A percentile compares a stretch with the other conserved stretches of the same genome.
Evolutionary conservation across 2,797 vertebrate species (phyloP).

Genomic region (Lutjanus argentimaculatus): DNA sequence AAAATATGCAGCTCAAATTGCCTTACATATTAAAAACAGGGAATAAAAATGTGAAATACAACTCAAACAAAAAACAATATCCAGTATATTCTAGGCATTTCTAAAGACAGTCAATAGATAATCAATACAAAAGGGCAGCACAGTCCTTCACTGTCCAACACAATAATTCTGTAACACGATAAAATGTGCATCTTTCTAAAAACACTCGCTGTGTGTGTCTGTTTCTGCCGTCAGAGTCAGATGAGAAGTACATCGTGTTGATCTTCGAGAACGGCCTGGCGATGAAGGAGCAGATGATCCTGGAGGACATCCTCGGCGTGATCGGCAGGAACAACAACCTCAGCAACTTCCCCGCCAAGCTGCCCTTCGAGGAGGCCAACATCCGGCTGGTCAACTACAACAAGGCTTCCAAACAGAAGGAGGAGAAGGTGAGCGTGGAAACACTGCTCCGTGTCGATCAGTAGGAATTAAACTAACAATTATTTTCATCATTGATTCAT

Average conservation of each 20-base stretch:
- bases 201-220: too few species aligned
- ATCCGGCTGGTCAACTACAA: conserved; percentile 95
- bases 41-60: too few species aligned
- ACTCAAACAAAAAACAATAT: too few species aligned
- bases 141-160: too few species aligned
- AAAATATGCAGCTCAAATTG: too few species aligned
- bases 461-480: too few species aligned
- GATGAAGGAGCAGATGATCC: conserved; percentile 89
- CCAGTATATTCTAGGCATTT: too few species aligned
- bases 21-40: too few species aligned
- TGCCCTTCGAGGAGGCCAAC: conserved; percentile 95
- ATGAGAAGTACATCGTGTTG: conserved; percentile 96
- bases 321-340: conserved; percentile 91
- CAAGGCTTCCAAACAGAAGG: conserved; percentile 87
- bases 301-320: conserved; percentile 93
- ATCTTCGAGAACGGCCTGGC: conserved; percentile 95
- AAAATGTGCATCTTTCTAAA: background rate
- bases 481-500: too few species aligned
- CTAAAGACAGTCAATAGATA: too few species aligned
- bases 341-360: conserved; percentile 90
- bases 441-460: background rate
- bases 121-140: too few species aligned
- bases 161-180: background rate
- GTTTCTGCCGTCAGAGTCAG: conserved; percentile 84
- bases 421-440: conserved; percentile 70